Percentiles rank a stretch among this genome's conserved stretches.
phyloP scores from a whole-genome alignment of 2,797 vertebrate species.

The Chaunax sp. region DNA sequence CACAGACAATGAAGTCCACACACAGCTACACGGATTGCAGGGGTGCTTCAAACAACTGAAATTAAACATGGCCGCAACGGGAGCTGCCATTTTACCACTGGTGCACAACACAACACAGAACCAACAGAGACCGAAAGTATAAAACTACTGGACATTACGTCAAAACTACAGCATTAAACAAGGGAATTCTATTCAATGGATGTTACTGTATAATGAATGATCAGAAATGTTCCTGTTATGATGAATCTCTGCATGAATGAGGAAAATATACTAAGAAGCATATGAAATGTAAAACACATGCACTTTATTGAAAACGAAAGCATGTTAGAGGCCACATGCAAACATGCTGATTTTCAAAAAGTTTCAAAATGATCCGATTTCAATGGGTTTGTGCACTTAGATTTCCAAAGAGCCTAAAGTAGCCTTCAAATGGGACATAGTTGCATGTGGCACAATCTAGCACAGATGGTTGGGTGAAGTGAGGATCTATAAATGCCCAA shows the following conservation, averaged over 20 bases:
- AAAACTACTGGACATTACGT: conserved; percentile 3
- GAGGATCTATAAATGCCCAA: conserved; percentile 42
- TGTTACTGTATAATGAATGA: conserved; percentile 32
- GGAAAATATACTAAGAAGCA: conserved; percentile 28
- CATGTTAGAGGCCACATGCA: conserved; percentile 67
- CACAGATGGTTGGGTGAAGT: conserved; percentile 41
- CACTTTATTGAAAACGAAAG: conserved; percentile 43
- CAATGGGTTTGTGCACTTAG: conserved; percentile 1
- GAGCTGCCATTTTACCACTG: conserved; percentile 25
- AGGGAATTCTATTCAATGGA: conserved; percentile 5
- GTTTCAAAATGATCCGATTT: conserved; percentile 21
- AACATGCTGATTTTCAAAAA: conserved; percentile 48
- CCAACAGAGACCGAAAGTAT: conserved; percentile 6
- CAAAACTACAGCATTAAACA: conserved; percentile 19
- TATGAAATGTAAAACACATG: conserved; percentile 39
- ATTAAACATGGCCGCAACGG: conserved; percentile 36
- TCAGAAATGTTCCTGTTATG: neutral
- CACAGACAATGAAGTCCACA: conserved; percentile 30
- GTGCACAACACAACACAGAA: conserved; percentile 40
- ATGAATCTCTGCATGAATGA: conserved; percentile 26
- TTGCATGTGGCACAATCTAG: conserved; percentile 65
- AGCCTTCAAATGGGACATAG: conserved; percentile 44
- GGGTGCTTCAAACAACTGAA: conserved; percentile 42
- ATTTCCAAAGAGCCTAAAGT: conserved; percentile 13
- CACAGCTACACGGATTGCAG: conserved; percentile 24